phyloP scores from a whole-genome alignment of 2,888 invertebrate genomes.

The Diaprepes abbreviatus region DNA sequence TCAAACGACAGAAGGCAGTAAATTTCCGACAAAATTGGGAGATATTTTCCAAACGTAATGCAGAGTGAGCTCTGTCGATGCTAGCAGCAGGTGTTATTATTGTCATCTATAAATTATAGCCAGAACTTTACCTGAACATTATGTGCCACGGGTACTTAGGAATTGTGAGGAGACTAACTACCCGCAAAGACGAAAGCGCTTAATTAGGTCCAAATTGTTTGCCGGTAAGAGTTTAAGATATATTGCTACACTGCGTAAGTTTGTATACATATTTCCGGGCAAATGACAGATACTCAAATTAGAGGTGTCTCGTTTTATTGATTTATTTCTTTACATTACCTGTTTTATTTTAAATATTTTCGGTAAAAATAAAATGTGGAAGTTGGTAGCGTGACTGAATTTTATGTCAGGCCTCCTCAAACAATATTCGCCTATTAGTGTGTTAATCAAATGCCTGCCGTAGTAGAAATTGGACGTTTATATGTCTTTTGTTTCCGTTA shows the following conservation, averaged over 20 bases:
- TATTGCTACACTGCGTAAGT: slow-evolving; percentile 30
- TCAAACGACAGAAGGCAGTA: slow-evolving; percentile 21
- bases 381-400: too few relatives aligned
- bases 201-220: slow-evolving; percentile 48
- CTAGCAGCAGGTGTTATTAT: slow-evolving; percentile 67
- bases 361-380: too few relatives aligned
- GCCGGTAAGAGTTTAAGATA: slow-evolving; percentile 32
- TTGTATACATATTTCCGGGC: not conserved
- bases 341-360: not conserved
- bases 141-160: slow-evolving; percentile 53
- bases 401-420: too few relatives aligned
- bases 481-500: too few relatives aligned
- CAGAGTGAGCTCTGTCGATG: slow-evolving; percentile 50
- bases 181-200: slow-evolving; percentile 38
- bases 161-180: slow-evolving; percentile 47
- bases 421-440: too few relatives aligned
- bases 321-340: not conserved
- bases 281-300: not conserved
- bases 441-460: too few relatives aligned
- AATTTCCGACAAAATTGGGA: slow-evolving; percentile 28
- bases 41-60: slow-evolving; percentile 35
- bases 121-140: slow-evolving; percentile 66
- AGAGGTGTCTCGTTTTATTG: too few relatives aligned
- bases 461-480: too few relatives aligned
- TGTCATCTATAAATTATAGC: slow-evolving; percentile 67